Evolutionary conservation across 1,140 invertebrate species (phyloP).

Genomic region (Epicauta chinensis): DNA sequence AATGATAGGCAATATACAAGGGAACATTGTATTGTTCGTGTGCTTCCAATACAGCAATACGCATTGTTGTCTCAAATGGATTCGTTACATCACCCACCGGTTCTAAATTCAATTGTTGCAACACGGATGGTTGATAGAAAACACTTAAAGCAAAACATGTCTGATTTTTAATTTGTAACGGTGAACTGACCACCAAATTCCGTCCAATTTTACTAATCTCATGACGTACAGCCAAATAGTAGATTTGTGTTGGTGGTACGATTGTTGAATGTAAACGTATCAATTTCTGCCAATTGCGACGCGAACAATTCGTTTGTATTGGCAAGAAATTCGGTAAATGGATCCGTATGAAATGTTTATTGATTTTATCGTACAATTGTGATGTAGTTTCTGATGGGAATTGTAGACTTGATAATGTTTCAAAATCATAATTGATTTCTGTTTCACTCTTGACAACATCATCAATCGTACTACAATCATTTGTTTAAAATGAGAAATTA

Average conservation of each 20-base stretch:
- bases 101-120: slow-evolving; percentile 56
- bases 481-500: too few species aligned
- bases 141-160: slow-evolving; percentile 68
- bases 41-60: slow-evolving; percentile 64
- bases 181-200: slow-evolving; percentile 55
- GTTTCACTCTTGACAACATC: slow-evolving; percentile 25
- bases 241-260: slow-evolving; percentile 21
- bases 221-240: slow-evolving; percentile 35
- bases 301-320: slow-evolving; percentile 63
- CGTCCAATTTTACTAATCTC: slow-evolving; percentile 34
- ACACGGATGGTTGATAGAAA: slow-evolving; percentile 63
- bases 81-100: slow-evolving; percentile 61
- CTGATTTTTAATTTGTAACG: slow-evolving; percentile 68
- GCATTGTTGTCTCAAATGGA: slow-evolving; percentile 69
- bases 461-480: slow-evolving; percentile 9
- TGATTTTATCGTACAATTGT: slow-evolving; percentile 51
- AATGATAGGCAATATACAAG: slow-evolving; percentile 73
- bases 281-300: slow-evolving; percentile 61
- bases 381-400: slow-evolving; percentile 49
- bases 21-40: slow-evolving; percentile 70
- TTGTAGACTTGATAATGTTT: slow-evolving; percentile 37
- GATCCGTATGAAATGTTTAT: slow-evolving; percentile 56
- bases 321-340: slow-evolving; percentile 60
- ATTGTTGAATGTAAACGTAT: slow-evolving; percentile 50
- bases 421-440: slow-evolving; percentile 34